phyloP scores from a whole-genome alignment of 2,888 invertebrate genomes.

The Schizaphis graminum region DNA sequence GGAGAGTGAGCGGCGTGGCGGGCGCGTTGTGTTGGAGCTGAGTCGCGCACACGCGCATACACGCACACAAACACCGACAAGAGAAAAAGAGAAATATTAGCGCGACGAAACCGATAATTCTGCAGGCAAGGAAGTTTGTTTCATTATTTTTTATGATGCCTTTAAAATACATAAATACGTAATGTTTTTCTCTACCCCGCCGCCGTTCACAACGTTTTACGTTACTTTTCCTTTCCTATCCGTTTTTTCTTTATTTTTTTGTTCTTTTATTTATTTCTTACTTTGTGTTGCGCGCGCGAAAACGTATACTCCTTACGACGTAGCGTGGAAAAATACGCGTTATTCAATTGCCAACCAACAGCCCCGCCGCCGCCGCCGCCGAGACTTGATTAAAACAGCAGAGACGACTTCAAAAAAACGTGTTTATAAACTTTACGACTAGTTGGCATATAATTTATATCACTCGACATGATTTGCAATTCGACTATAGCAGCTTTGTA shows the following conservation, averaged over 20 bases:
- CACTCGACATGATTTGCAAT: constrained; percentile 18
- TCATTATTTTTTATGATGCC: constrained; percentile 66
- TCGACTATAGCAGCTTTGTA: neutral
- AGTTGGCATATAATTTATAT: neutral
- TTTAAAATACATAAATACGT: constrained; percentile 65
- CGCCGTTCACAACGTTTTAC: constrained; percentile 29
- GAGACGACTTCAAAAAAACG: constrained; percentile 59
- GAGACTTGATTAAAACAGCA: constrained; percentile 62
- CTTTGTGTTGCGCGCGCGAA: constrained; percentile 19
- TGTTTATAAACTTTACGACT: constrained; percentile 61
- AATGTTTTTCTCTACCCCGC: constrained; percentile 41
- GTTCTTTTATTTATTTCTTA: constrained; percentile 53
- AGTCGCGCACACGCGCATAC: neutral
- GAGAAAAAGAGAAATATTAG: constrained; percentile 64
- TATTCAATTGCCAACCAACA: constrained; percentile 53
- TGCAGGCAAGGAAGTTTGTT: constrained; percentile 65
- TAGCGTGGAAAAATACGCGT: constrained; percentile 49
- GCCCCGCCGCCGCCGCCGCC: constrained; percentile 2
- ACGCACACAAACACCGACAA: neutral
- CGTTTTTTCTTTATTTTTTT: constrained; percentile 14
- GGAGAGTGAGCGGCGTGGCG: neutral
- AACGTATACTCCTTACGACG: constrained; percentile 10
- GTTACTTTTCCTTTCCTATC: constrained; percentile 42
- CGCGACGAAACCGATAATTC: constrained; percentile 66
- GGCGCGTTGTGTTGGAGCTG: neutral